A percentile compares a stretch with the other conserved stretches of the same genome.
These are phyloP conservation scores for Gryllus bimaculatus DNA, from an alignment of 1,140 invertebrate species.

Conservation along the genomic window DNA sequence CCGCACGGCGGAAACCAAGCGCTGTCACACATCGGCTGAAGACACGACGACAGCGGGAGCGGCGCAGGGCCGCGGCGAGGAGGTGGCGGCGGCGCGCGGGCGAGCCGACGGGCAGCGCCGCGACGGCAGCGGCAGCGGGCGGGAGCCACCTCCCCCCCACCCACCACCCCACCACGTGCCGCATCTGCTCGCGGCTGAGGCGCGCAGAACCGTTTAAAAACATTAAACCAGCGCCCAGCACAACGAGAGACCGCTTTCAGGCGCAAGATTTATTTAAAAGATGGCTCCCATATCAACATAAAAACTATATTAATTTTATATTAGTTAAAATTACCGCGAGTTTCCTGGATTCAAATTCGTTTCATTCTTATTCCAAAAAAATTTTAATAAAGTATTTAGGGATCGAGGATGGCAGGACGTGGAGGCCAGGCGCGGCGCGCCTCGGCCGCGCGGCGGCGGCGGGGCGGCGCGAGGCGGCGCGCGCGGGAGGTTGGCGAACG, in stretches of 20 bases:
- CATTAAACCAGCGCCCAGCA: conserved; percentile 16
- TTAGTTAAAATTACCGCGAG: conserved; percentile 30
- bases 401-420: conserved; percentile 24
- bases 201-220: conserved; percentile 18
- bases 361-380: conserved; percentile 35
- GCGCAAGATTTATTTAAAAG: conserved; percentile 7
- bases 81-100: conserved; percentile 10
- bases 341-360: conserved; percentile 30
- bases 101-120: conserved; percentile 6
- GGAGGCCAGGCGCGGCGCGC: background rate
- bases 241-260: background rate
- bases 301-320: conserved; percentile 30
- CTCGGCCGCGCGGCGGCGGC: too few species aligned
- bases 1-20: background rate
- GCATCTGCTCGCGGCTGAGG: too few species aligned
- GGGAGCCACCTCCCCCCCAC: background rate
- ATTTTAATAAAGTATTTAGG: conserved; percentile 37
- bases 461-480: too few species aligned
- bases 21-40: conserved; percentile 25
- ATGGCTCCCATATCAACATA: conserved; percentile 11
- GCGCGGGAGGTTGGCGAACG: background rate
- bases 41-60: conserved; percentile 21
- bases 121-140: background rate
- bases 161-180: conserved; percentile 9
- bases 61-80: conserved; percentile 11